Conservation (phyloP, 2,888 invertebrate species). For the Stramonita haemastoma region DNA sequence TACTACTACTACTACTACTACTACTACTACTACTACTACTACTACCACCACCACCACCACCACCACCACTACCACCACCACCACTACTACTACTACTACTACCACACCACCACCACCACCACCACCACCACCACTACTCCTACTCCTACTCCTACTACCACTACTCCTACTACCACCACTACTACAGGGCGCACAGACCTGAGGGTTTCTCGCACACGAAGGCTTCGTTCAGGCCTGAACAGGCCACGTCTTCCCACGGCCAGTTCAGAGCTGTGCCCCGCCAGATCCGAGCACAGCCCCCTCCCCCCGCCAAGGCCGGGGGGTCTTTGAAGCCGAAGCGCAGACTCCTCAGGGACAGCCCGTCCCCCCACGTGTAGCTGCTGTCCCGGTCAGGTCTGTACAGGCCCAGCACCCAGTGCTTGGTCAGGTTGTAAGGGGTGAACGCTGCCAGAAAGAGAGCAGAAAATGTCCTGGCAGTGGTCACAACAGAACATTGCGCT, state of each 20-base stretch:
- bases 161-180: neutral
- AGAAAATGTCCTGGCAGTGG: too few relatives aligned
- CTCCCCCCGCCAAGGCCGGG: neutral
- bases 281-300: neutral
- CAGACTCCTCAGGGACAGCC: neutral
- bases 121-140: neutral
- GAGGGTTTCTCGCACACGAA: conserved; percentile 8
- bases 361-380: conserved; percentile 13
- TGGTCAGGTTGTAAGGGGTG: neutral
- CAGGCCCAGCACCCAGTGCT: neutral
- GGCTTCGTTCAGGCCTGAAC: neutral
- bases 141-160: neutral
- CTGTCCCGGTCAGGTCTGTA: neutral
- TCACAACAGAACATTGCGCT: too few relatives aligned
- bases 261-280: neutral
- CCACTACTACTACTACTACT: neutral
- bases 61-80: neutral
- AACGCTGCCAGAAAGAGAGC: neutral
- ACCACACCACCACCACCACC: neutral
- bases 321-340: neutral
- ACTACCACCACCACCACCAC: neutral
- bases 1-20: neutral
- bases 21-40: neutral
- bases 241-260: neutral
- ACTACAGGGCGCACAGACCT: neutral